Conservation (phyloP, 2,113 vertebrate species). For the Misgurnus anguillicaudatus region DNA sequence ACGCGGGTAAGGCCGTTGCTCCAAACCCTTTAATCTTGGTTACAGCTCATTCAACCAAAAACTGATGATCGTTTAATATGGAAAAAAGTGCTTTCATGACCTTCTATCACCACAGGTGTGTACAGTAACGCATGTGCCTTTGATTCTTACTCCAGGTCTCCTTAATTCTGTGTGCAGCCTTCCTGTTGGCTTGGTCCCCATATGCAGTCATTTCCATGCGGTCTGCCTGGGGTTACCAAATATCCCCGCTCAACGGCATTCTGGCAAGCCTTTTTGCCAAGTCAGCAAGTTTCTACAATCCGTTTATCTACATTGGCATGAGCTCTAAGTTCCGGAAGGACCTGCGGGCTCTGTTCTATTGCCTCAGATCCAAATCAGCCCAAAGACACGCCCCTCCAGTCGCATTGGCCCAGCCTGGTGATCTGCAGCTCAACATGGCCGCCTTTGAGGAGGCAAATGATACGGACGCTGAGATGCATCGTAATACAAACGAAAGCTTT, state of each 20-base stretch:
- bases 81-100: neutral
- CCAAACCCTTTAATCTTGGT: neutral
- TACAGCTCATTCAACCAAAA: neutral
- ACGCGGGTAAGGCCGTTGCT: conserved; percentile 39
- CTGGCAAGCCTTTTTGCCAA: conserved; percentile 62
- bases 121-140: neutral
- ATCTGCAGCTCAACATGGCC: conserved; percentile 37
- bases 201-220: conserved; percentile 56
- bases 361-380: conserved; percentile 44
- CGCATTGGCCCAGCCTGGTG: conserved; percentile 15
- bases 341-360: conserved; percentile 53
- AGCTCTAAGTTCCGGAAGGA: conserved; percentile 63
- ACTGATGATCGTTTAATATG: neutral
- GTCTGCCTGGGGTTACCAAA: conserved; percentile 59
- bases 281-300: conserved; percentile 68
- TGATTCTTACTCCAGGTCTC: conserved; percentile 58
- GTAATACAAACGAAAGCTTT: neutral
- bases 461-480: neutral
- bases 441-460: conserved; percentile 5
- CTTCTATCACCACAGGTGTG: neutral
- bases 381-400: conserved; percentile 2
- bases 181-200: conserved; percentile 61
- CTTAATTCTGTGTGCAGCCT: conserved; percentile 65
- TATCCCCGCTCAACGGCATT: conserved; percentile 63
- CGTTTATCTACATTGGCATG: conserved; percentile 66